phyloP scores from a whole-genome alignment of 2,797 vertebrate species.

The Melanotaenia nigrans region DNA sequence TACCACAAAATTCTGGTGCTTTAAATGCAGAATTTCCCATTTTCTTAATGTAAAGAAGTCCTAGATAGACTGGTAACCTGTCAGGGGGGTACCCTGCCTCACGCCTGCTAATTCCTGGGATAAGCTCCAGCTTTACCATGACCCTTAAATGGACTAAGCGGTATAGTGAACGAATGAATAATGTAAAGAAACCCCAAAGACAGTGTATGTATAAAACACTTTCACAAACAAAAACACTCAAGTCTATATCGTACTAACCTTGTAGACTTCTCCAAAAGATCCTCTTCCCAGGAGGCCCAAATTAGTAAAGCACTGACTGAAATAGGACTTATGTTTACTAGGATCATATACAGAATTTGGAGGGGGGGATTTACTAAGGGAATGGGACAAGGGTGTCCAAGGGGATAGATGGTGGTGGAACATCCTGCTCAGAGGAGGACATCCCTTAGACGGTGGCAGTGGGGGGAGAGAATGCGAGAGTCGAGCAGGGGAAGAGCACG shows the following conservation, averaged over 20 bases:
- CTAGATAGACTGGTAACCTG: too few relatives aligned
- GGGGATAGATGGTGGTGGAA: constrained; percentile 83
- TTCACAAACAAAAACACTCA: not conserved
- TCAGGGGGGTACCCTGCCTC: too few relatives aligned
- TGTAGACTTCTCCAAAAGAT: constrained; percentile 93
- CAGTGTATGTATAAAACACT: not conserved
- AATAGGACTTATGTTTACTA: constrained; percentile 84
- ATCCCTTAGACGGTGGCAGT: constrained; percentile 86
- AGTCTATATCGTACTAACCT: constrained; percentile 77
- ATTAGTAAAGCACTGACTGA: constrained; percentile 88
- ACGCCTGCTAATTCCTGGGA: too few relatives aligned
- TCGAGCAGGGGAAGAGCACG: constrained; percentile 57
- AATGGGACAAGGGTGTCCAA: constrained; percentile 84
- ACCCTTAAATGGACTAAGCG: too few relatives aligned
- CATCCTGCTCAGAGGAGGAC: constrained; percentile 83
- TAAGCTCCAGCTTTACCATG: too few relatives aligned
- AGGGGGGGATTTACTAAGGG: constrained; percentile 78
- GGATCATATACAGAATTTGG: constrained; percentile 82
- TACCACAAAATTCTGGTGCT: not conserved
- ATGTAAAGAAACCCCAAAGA: constrained; percentile 1
- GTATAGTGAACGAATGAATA: too few relatives aligned
- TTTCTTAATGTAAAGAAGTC: not conserved
- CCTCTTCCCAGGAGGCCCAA: constrained; percentile 88
- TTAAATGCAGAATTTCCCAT: not conserved
- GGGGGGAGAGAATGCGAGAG: constrained; percentile 84